phyloP scores from a whole-genome alignment of 2,888 invertebrate species.

The Tineola bisselliella region DNA sequence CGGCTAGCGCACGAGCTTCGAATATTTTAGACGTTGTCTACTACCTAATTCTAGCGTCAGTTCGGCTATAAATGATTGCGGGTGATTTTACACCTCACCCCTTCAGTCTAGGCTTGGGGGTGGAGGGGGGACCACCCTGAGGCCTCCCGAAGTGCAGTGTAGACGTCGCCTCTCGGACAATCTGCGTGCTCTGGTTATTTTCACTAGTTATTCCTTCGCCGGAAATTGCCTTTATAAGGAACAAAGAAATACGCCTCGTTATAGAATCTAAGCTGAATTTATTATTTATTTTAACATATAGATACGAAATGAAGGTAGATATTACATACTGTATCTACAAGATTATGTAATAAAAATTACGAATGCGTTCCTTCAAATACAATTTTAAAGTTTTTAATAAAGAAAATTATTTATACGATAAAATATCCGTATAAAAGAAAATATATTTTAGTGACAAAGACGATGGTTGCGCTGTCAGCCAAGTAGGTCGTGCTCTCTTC shows the following conservation, averaged over 20 bases:
- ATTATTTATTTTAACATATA: background rate
- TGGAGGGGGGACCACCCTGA: conserved; percentile 34
- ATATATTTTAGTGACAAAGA: conserved; percentile 15
- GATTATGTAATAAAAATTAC: too few relatives aligned
- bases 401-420: background rate
- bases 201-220: conserved; percentile 64
- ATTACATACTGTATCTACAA: too few relatives aligned
- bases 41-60: conserved; percentile 57
- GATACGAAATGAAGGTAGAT: too few relatives aligned
- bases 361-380: too few relatives aligned
- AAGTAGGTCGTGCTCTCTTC: conserved; percentile 55
- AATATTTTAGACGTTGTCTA: conserved; percentile 12
- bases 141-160: conserved; percentile 54
- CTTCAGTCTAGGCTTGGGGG: conserved; percentile 35
- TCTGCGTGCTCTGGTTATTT: conserved; percentile 68
- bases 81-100: conserved; percentile 66
- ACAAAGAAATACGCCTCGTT: conserved; percentile 28
- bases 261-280: background rate
- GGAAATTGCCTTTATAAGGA: conserved; percentile 66
- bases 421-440: background rate
- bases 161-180: conserved; percentile 63
- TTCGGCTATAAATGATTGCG: conserved; percentile 68
- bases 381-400: too few relatives aligned
- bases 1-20: background rate
- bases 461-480: conserved; percentile 52